Evolutionary conservation across 1,140 invertebrate species (phyloP), one percentile per base, ranked within the genome.

Genomic region (Drosophila albomicans): DNA sequence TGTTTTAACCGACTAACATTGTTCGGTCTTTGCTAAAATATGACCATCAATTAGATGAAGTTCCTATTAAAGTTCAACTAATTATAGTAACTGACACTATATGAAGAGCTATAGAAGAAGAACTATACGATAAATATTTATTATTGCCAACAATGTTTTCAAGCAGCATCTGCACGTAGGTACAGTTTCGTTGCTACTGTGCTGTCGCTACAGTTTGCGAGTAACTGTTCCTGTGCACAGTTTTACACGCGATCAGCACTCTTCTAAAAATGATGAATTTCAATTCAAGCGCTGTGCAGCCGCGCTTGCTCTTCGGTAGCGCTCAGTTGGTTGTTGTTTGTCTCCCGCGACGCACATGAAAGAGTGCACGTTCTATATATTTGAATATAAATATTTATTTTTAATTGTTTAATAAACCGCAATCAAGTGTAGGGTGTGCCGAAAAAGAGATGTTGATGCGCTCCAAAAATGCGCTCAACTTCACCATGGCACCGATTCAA

Each of bases 321-420:
- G 56, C 48, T 74, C 43, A 74, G 71, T 74, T 41, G 41, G 3
- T 41, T 7, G 25, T 5, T 11, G 65, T 54, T 32, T 30, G 65
- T 56, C 65, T 69, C 11, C 65, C 57, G 57, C 71, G 32, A 30
- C 65, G 65, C 57, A 68, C 57, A 62, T 62, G 57, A 13, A 61
- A 38, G 54, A 28, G 35, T 30, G 28, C 10, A 58, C 13, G 20
- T 15, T 63, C 11, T 65, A 20, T 3, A 25, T 25, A 3, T 41
- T 51, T 25, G 20, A 70, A 45, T 49, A 35, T 7, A 43, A 45
- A 56, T 30, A 66, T 67, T 74, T 52, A 73, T 61, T 61, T 64
- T 63, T 64, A 64, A 67, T 66, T 51, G 13, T 54, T 45, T 38
- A 58, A 51, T 58, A 51, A 58, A 75, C 20, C n/a, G 45, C 54